Conservation (phyloP, 37 sponge, comb jelly and placozoan genomes). For the Crambe crambe region DNA sequence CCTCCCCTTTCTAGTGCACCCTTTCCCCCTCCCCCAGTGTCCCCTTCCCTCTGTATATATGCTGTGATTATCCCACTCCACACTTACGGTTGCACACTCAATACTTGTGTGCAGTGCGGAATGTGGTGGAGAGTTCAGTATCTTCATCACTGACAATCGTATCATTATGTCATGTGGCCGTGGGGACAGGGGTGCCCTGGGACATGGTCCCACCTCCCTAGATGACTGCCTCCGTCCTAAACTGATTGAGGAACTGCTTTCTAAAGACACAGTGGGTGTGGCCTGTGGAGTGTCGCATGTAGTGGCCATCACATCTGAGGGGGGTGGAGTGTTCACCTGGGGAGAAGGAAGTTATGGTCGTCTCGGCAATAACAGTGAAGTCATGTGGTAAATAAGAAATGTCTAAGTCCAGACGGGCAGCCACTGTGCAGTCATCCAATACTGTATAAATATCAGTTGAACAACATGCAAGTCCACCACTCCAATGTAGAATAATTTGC, state of each 20-base stretch:
- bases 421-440: background rate
- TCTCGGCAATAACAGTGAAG: constrained; percentile 83
- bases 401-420: no score
- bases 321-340: constrained; percentile 79
- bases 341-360: constrained; percentile 78
- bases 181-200: constrained; percentile 74
- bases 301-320: constrained; percentile 71
- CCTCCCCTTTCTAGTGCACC: no score
- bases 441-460: background rate
- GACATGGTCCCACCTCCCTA: constrained; percentile 37
- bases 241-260: constrained; percentile 72
- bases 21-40: no score
- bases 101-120: constrained; percentile 64
- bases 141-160: constrained; percentile 91
- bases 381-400: constrained; percentile 57
- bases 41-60: no score
- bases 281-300: constrained; percentile 90
- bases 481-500: no score
- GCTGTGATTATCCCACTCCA: no score
- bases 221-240: constrained; percentile 74
- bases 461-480: no score
- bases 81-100: no score
- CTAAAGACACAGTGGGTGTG: constrained; percentile 37
- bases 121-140: constrained; percentile 89
- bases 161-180: constrained; percentile 92